Conservation (phyloP, 2,888 invertebrate species). For the Zygaena filipendulae region DNA sequence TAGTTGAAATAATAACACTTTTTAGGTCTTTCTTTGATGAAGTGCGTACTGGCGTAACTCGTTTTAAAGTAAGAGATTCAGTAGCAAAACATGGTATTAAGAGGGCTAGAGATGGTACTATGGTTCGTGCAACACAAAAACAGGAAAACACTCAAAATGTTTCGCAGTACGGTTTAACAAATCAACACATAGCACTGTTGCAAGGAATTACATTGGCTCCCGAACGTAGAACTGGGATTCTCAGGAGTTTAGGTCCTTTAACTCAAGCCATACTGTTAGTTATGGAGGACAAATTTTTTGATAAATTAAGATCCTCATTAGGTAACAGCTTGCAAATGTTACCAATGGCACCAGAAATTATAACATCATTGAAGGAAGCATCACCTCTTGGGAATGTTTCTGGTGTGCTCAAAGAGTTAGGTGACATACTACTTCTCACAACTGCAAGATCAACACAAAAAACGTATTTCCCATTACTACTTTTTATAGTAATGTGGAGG, state of each 20-base stretch:
- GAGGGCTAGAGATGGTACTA: slow-evolving; percentile 1
- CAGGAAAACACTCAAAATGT: slow-evolving; percentile 15
- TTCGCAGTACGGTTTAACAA: slow-evolving; percentile 11
- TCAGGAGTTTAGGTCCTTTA: slow-evolving; percentile 14
- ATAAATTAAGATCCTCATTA: slow-evolving; percentile 14
- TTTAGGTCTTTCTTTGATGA: slow-evolving; percentile 17
- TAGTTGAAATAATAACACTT: too few species aligned
- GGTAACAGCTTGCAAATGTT: slow-evolving; percentile 20
- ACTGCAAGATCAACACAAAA: slow-evolving; percentile 19
- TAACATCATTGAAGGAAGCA: slow-evolving; percentile 14
- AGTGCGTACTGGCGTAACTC: slow-evolving; percentile 16
- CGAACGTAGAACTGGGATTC: slow-evolving; percentile 15
- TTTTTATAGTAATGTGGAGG: slow-evolving; percentile 7
- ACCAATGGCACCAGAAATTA: slow-evolving; percentile 18
- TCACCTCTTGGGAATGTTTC: slow-evolving; percentile 16
- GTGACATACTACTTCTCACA: slow-evolving; percentile 18
- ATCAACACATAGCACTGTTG: slow-evolving; percentile 13
- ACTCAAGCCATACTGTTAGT: slow-evolving; percentile 16
- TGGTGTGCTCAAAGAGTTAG: slow-evolving; percentile 19
- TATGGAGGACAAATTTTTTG: slow-evolving; percentile 16
- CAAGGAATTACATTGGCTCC: slow-evolving; percentile 15
- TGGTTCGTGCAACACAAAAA: not conserved
- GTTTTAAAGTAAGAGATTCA: slow-evolving; percentile 12
- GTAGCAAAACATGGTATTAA: slow-evolving; percentile 10
- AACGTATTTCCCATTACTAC: slow-evolving; percentile 14